A percentile compares a stretch with the other conserved stretches of the same genome.
Conservation (phyloP, 2,113 vertebrate genomes). For the Eudorcas thomsonii region DNA sequence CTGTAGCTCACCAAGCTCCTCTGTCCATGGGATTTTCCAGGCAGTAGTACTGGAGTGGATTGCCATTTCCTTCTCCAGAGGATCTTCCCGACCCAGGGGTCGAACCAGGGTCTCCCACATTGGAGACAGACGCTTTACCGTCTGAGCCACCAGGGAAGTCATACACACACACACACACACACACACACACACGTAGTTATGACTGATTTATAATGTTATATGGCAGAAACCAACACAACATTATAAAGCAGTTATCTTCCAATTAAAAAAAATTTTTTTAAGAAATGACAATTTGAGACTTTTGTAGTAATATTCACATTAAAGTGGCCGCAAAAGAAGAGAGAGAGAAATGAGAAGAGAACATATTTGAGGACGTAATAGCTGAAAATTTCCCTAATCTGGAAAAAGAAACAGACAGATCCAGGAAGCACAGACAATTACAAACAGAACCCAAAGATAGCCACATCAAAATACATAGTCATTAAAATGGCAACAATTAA, state of each 20-base stretch:
- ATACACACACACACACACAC: not conserved
- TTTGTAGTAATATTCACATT: not conserved
- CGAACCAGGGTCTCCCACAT: fast-evolving
- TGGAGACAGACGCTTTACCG: too few species aligned
- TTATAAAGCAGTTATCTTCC: not conserved
- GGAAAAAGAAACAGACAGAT: not conserved
- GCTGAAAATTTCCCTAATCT: not conserved
- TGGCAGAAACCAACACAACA: not conserved
- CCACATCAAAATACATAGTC: not conserved
- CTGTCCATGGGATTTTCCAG: too few species aligned
- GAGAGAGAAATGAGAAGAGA: not conserved
- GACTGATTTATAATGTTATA: not conserved
- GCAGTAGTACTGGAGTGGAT: too few species aligned
- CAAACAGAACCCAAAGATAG: not conserved
- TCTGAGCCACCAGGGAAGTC: too few species aligned
- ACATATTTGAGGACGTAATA: not conserved
- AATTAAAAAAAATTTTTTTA: not conserved
- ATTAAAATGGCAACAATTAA: not conserved
- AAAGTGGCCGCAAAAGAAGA: not conserved
- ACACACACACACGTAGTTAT: fast-evolving
- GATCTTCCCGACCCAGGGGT: too few species aligned
- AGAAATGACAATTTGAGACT: not conserved
- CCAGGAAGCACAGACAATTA: not conserved
- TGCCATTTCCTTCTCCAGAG: too few species aligned
- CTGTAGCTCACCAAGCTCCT: too few species aligned